Conservation (phyloP, 2,888 invertebrate species). For the Anthoptus insignis region DNA sequence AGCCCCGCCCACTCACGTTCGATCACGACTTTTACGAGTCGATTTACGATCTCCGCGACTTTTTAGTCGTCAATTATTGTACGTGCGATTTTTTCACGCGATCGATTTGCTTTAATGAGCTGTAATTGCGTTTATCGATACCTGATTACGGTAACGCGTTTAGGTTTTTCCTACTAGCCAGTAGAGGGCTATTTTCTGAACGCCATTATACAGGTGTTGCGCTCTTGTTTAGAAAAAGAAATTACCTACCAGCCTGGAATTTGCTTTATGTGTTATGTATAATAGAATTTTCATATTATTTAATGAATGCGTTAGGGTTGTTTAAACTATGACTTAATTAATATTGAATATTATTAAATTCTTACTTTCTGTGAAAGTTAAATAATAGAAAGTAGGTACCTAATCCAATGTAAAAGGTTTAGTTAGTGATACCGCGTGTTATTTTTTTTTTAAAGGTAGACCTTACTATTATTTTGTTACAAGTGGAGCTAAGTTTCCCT, state of each 20-base stretch:
- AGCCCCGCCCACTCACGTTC: slow-evolving; percentile 64
- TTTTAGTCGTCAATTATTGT: slow-evolving; percentile 65
- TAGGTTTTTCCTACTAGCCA: slow-evolving; percentile 51
- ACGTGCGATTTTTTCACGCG: slow-evolving; percentile 64
- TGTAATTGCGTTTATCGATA: slow-evolving; percentile 80
- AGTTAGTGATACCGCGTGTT: too few species aligned
- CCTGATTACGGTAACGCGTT: slow-evolving; percentile 50
- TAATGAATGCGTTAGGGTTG: slow-evolving; percentile 20
- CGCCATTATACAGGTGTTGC: slow-evolving; percentile 37
- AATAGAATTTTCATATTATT: slow-evolving; percentile 8
- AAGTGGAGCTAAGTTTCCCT: too few species aligned
- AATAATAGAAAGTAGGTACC: too few species aligned
- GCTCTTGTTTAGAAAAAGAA: slow-evolving; percentile 27
- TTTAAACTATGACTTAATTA: too few species aligned
- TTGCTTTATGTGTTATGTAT: slow-evolving; percentile 9
- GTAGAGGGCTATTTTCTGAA: slow-evolving; percentile 50
- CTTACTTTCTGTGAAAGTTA: too few species aligned
- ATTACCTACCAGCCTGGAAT: not conserved
- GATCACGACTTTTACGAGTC: slow-evolving; percentile 44
- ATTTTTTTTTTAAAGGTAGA: too few species aligned
- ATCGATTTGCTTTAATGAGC: slow-evolving; percentile 77
- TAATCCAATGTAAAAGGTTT: too few species aligned
- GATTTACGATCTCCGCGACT: slow-evolving; percentile 54
- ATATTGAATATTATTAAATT: too few species aligned
- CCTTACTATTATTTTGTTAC: too few species aligned